Evolutionary conservation across 2,888 invertebrate species (phyloP), one percentile per base, ranked within the genome.

Genomic region (Drosophila acutilabella): DNA sequence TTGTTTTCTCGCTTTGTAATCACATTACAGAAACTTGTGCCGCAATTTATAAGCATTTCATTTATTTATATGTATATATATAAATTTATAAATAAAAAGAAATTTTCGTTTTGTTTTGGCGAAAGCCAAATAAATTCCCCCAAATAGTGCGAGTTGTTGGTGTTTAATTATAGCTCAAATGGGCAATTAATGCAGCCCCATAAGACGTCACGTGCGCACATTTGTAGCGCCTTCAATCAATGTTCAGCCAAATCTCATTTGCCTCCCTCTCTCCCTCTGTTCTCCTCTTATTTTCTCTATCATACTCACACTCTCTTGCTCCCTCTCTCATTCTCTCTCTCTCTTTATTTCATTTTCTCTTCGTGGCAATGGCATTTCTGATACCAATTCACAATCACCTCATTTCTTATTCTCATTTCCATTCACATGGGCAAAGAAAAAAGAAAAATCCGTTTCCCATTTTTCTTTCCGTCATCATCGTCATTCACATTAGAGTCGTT

Each of bases 181-280:
- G 73, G 81, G 67, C 88, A 83, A 80, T 87, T 80, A 83, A 77
- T 83, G 67, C 81, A 67, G 67, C 45, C 64, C 59, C 67, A 59
- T 73, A 82, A 80, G 81, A 84, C 80, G 79, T 80, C 80, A 87
- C 80, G 76, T 79, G 76, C 66, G 80, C 73, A 50, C 70, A 62
- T 62, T 73, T 74, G 58, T 47, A 68, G 58, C 58, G 70, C 62
- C 75, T 62, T 62, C 62, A 74, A 73, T 73, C 59, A 73, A 74
- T 69, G 58, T 52, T 48, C 44, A 16, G 38, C 18, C 41, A 57
- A 57, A 64, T 57, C 57, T 11, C 41, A 64, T 53, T 50, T 44
- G 30, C 36, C 11, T 10, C 1, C 36, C 36, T 1, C 7, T 36
- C 36, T 36, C 23, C 33, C 18, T 7, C 18, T 5, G 5, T 18